Evolutionary conservation across 1,140 invertebrate species (phyloP).

Genomic region (Xylocopa sonorina): DNA sequence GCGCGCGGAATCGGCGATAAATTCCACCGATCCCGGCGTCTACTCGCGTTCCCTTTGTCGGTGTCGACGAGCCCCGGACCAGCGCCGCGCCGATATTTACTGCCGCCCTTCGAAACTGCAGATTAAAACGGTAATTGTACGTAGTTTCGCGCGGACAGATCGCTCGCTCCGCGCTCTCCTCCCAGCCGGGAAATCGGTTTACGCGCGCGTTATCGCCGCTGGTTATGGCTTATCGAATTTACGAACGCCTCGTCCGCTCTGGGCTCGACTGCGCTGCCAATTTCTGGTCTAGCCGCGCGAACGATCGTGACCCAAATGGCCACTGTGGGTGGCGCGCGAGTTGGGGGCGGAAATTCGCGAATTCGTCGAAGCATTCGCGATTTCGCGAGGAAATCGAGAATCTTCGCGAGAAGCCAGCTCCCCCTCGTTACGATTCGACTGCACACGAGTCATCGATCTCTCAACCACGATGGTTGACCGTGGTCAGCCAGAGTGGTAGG

Average conservation of each 20-base stretch:
- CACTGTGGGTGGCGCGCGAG: no score
- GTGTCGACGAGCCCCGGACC: slow-evolving; percentile 30
- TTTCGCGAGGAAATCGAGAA: slow-evolving; percentile 53
- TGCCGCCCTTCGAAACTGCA: slow-evolving; percentile 39
- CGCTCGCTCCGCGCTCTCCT: not conserved
- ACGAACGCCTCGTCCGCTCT: not conserved
- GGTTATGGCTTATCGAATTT: slow-evolving; percentile 39
- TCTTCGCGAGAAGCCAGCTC: no score
- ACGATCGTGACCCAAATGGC: no score
- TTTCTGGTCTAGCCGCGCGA: no score
- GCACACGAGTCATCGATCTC: no score
- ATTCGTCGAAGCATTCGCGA: slow-evolving; percentile 50
- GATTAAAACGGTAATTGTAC: slow-evolving; percentile 52
- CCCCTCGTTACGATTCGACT: no score
- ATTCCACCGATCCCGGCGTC: slow-evolving; percentile 22
- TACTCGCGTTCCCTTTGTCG: slow-evolving; percentile 25
- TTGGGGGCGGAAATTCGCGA: no score
- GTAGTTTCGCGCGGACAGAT: slow-evolving; percentile 46
- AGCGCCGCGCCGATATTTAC: slow-evolving; percentile 43
- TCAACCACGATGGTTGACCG: slow-evolving; percentile 22
- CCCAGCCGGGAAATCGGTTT: slow-evolving; percentile 20
- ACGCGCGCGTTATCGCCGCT: slow-evolving; percentile 22
- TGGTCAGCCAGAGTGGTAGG: not conserved
- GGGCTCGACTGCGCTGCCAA: not conserved
- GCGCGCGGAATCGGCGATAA: slow-evolving; percentile 42